Conservation (phyloP, 2,797 vertebrate genomes). For the Typhlichthys subterraneus region DNA sequence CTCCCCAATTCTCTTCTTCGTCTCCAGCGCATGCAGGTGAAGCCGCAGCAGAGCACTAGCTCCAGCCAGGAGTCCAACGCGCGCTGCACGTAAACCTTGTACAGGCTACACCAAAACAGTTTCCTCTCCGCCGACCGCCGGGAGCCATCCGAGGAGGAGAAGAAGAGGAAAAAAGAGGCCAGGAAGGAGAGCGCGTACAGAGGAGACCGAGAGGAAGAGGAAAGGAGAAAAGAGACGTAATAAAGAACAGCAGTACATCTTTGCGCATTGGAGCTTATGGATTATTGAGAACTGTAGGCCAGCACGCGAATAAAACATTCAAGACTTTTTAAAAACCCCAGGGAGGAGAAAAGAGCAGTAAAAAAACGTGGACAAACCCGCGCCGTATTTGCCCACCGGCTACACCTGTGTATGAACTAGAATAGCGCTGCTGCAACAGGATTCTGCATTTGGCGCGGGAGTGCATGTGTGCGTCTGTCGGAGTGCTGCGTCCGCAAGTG, state of each 20-base stretch:
- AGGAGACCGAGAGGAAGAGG: conserved; percentile 37
- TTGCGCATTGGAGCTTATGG: conserved; percentile 70
- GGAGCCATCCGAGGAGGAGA: not conserved
- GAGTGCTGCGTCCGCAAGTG: conserved; percentile 1
- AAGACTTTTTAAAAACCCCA: conserved; percentile 49
- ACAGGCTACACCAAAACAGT: not conserved
- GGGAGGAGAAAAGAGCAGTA: conserved; percentile 10
- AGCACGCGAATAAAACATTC: conserved; percentile 52
- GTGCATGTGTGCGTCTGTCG: not conserved
- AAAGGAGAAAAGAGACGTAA: not conserved
- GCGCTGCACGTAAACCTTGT: no score
- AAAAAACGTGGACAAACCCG: not conserved
- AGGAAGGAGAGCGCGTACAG: conserved; percentile 27
- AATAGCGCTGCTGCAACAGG: conserved; percentile 19
- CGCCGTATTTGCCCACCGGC: no score
- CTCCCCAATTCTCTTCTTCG: not conserved
- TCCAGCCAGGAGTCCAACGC: no score
- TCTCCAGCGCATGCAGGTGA: no score
- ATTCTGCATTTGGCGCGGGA: conserved; percentile 38
- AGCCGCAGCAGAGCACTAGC: no score
- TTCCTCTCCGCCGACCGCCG: not conserved
- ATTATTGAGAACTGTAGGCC: conserved; percentile 69
- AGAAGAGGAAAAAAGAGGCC: not conserved
- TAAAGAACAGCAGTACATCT: conserved; percentile 39
- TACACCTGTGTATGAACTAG: not conserved